A percentile compares a stretch with the other conserved stretches of the same genome.
Conservation (phyloP, 2,797 vertebrate species). For the Acanthiza pusilla region DNA sequence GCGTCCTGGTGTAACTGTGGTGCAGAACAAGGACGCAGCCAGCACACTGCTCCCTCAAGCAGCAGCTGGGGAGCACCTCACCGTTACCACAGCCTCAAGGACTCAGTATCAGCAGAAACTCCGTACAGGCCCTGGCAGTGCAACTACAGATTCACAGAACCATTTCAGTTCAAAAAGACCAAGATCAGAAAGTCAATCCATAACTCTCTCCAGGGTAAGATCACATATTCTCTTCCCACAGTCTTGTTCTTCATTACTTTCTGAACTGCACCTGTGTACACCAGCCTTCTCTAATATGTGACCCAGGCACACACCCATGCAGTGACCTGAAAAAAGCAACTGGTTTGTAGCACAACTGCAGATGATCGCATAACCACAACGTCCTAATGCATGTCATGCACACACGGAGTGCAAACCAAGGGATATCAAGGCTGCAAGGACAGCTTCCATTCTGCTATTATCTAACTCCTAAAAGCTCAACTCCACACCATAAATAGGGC, state of each 20-base stretch:
- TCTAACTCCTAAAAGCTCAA: neutral
- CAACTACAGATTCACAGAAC: neutral
- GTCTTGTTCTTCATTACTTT: neutral
- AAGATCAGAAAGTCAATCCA: neutral
- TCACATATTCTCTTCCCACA: neutral
- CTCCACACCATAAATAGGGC: neutral
- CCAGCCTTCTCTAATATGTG: rapidly evolving
- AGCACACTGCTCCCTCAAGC: neutral
- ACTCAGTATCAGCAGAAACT: neutral
- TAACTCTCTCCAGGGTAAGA: no score
- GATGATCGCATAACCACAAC: neutral
- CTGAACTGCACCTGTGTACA: neutral
- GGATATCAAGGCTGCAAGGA: neutral
- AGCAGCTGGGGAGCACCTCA: neutral
- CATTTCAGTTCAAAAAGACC: rapidly evolving
- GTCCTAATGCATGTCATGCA: neutral
- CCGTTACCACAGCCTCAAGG: neutral
- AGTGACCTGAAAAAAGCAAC: neutral
- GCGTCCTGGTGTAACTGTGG: rapidly evolving
- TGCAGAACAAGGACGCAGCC: neutral
- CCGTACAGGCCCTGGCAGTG: neutral
- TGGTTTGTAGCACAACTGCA: neutral
- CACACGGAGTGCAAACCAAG: neutral
- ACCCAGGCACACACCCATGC: rapidly evolving
- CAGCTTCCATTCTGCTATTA: neutral